Percentiles rank a stretch among this genome's conserved stretches.
Conservation (phyloP, 2,113 vertebrate species). For the Cyprinus carpio region DNA sequence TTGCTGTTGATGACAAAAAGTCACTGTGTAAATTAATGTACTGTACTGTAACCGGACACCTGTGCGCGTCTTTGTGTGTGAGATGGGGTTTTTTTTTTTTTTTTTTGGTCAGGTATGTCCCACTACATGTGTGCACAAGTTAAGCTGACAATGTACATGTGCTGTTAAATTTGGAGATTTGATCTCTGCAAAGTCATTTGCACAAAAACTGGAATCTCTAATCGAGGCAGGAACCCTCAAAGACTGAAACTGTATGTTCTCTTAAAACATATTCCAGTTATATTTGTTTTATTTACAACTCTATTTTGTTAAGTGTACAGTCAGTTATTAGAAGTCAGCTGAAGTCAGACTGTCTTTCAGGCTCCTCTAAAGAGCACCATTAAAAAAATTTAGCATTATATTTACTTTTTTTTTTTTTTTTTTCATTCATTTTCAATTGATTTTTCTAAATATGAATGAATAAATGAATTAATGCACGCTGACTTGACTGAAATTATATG, state of each 20-base stretch:
- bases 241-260: no score
- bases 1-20: background rate
- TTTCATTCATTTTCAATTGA: no score
- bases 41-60: slow-evolving; percentile 32
- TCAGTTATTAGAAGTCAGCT: no score
- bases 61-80: background rate
- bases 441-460: background rate
- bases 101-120: background rate
- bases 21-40: background rate
- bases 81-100: background rate
- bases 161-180: background rate
- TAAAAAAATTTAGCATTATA: no score
- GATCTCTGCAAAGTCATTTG: slow-evolving; percentile 24
- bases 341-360: no score
- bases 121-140: background rate
- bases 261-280: no score
- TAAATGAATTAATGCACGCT: background rate
- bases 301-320: no score
- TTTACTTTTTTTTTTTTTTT: no score
- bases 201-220: slow-evolving; percentile 6
- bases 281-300: no score
- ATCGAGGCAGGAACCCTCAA: background rate
- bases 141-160: background rate
- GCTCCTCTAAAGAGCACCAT: no score
- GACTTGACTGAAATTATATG: background rate